Evolutionary conservation across 2,797 vertebrate genomes (phyloP), one percentile per base, ranked within the genome.

Genomic region (Oophaga sylvatica): DNA sequence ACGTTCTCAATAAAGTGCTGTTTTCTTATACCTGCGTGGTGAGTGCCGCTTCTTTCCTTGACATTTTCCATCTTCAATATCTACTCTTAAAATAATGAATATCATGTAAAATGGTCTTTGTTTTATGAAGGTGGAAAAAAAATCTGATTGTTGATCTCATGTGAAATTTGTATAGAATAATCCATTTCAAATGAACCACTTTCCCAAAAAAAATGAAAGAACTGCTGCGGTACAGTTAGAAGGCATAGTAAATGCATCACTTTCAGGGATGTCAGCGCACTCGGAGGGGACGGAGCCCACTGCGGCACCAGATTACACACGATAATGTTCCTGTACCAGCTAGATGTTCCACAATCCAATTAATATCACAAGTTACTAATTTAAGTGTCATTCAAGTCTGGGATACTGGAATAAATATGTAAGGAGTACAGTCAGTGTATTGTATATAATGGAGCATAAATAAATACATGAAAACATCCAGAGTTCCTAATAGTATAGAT

Each of bases 401-500:
- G 7, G 45, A 81, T n/a, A 48, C 5, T 65, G 35, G 35, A 17
- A 41, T 22, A 13, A 80, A 31, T n/a, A 31, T 31, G 26, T 41
- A 65, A 81, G 22, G n/a, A 60, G 9, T 10, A 12, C 6, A 35
- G n/a, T 60, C 13, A 16, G n/a, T 59, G n/a, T 45, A 35, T 17
- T 65, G 22, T 2, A 53, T 63, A 31, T 17, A 63, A 53, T 45
- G 6, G 19, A 45, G 15, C 29, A 17, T 5, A 62, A 16, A 8
- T 17, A 17, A 26, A 65, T 77, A 45, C 20, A 77, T 75, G 62
- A 19, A 65, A 29, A 62, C 13, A 48, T 77, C 73, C 83, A 56
- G 83, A 85, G 71, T 53, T 77, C 15, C 81, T 68, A 83, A 82
- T 16, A 16, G 12, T 80, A 60, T 19, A 68, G 0, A 20, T 48